Conservation (phyloP, 2,797 vertebrate genomes). For the Melanotaenia maccullochi region DNA sequence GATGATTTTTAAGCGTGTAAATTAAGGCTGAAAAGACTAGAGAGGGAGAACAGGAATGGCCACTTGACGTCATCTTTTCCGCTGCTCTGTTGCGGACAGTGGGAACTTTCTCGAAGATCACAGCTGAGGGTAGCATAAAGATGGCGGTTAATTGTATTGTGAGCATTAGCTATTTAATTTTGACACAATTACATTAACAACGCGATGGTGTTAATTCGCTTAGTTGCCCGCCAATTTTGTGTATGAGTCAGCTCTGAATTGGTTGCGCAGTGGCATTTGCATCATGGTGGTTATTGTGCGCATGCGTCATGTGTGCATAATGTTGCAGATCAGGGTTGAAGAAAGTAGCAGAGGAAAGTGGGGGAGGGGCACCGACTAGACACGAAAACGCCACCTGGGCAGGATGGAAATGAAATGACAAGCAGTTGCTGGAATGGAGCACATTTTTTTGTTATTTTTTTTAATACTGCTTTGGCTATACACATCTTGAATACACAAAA, state of each 20-base stretch:
- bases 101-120: conserved; percentile 83
- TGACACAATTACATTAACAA: background rate
- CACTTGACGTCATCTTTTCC: conserved; percentile 87
- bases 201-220: background rate
- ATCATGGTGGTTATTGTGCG: conserved; percentile 68
- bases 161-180: background rate
- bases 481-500: background rate
- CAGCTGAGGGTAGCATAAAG: conserved; percentile 25
- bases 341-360: conserved; percentile 67
- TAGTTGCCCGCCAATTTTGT: conserved; percentile 27
- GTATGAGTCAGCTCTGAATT: conserved; percentile 36
- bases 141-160: background rate
- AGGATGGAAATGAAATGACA: conserved; percentile 70
- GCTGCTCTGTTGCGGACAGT: conserved; percentile 78
- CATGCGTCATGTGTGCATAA: conserved; percentile 76
- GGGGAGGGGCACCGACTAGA: conserved; percentile 78
- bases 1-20: conserved; percentile 12
- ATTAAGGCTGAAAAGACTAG: conserved; percentile 42
- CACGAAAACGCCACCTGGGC: conserved; percentile 67
- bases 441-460: background rate
- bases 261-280: conserved; percentile 87
- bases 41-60: conserved; percentile 60
- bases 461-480: background rate
- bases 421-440: conserved; percentile 34
- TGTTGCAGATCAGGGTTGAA: conserved; percentile 80